Evolutionary conservation across 2,888 invertebrate species (phyloP), one percentile per base, ranked within the genome.

Genomic region (Oxystoma pomonae): DNA sequence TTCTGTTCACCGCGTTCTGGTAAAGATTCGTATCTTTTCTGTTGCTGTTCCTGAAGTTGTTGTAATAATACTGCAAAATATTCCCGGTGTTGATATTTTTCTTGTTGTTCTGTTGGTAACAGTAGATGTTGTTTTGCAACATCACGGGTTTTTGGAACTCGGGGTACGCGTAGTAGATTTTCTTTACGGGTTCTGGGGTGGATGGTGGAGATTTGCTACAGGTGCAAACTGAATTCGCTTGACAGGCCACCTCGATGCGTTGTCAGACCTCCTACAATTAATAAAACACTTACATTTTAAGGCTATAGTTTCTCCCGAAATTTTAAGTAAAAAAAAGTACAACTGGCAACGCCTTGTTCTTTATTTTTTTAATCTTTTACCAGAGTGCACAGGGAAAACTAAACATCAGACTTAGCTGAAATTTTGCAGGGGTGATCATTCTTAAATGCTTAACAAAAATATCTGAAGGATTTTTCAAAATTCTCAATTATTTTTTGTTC

Each of bases 241-340:
- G 71, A 63, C 70, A 69, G 20, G 71, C 71, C 67, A 73, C 74
- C 70, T 77, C 77, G 60, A 70, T 76, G 73, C 83, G 85, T 79
- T 86, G 92, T 94, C 94, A 94, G 90, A 95, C 94, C 83, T 96
- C 96, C 83, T 94, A 92, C 66, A 96, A 86, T n/a, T 9, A n/a
- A n/a, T 50, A 50, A 12, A 51, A 53, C 55, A 20, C 21, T 57
- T 57, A 19, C n/a, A n/a, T n/a, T n/a, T n/a, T n/a, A n/a, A n/a
- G n/a, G n/a, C n/a, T n/a, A n/a, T n/a, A n/a, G n/a, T n/a, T n/a
- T n/a, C n/a, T n/a, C n/a, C n/a, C n/a, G n/a, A n/a, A n/a, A n/a
- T n/a, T n/a, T n/a, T n/a, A n/a, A n/a, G n/a, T n/a, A n/a, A n/a
- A n/a, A n/a, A n/a, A n/a, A n/a, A n/a, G n/a, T n/a, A n/a, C n/a